A percentile compares a stretch with the other conserved stretches of the same genome.
These are phyloP conservation scores for Sphaeridia pumilis DNA, from an alignment of 2,888 invertebrate species.

Conservation along the genomic window DNA sequence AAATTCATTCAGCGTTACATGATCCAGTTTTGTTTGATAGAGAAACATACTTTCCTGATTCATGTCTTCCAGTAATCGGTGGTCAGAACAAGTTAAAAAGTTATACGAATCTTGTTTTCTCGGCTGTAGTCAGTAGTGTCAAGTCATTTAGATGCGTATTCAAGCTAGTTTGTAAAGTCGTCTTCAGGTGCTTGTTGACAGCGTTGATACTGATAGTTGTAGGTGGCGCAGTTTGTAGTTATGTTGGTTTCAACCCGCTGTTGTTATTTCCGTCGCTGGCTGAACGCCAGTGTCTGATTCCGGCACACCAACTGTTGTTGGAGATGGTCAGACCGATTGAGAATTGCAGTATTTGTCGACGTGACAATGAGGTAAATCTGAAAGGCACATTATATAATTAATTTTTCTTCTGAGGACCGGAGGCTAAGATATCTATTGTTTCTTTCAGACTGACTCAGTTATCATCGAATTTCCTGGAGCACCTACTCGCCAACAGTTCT, in stretches of 20 bases:
- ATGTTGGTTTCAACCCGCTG: slow-evolving; percentile 21
- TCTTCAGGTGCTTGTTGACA: not conserved
- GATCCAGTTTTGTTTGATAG: not conserved
- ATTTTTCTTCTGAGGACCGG: too few relatives aligned
- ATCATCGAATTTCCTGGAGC: slow-evolving; percentile 28
- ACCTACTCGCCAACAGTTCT: slow-evolving; percentile 52
- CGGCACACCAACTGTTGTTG: slow-evolving; percentile 75
- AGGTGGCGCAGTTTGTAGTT: not conserved
- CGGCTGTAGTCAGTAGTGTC: not conserved
- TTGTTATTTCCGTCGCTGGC: slow-evolving; percentile 17
- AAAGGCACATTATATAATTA: too few relatives aligned
- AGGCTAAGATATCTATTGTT: not conserved
- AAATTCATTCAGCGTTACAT: slow-evolving; percentile 19
- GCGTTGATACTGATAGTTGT: not conserved
- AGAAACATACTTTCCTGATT: not conserved
- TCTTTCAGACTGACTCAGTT: slow-evolving; percentile 6
- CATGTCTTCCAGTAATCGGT: not conserved
- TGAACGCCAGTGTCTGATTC: slow-evolving; percentile 57
- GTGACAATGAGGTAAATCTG: slow-evolving; percentile 43
- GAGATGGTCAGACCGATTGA: slow-evolving; percentile 74
- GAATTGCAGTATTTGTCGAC: slow-evolving; percentile 64
- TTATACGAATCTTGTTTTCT: not conserved
- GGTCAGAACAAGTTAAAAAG: not conserved
- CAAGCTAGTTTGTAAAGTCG: not conserved
- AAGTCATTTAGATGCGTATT: not conserved